Conservation (phyloP, 1,140 invertebrate species). For the Diachasmimorpha longicaudata region DNA sequence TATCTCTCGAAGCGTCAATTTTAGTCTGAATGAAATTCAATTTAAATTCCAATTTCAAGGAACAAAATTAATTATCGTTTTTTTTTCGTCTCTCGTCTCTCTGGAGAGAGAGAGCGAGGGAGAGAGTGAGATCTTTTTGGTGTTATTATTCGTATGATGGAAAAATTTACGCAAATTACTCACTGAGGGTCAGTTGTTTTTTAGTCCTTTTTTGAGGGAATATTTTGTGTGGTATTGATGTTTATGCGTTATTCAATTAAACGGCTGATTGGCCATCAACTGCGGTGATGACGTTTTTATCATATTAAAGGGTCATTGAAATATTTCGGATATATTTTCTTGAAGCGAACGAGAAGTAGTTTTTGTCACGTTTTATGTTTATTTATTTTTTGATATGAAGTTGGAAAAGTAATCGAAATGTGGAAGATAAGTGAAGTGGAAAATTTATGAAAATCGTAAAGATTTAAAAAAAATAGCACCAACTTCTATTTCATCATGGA, state of each 20-base stretch:
- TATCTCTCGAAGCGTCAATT: slow-evolving; percentile 27
- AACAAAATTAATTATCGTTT: slow-evolving; percentile 15
- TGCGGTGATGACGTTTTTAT: too few species aligned
- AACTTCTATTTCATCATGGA: too few species aligned
- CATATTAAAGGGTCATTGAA: not conserved
- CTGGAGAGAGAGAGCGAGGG: too few species aligned
- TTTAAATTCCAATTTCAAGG: slow-evolving; percentile 26
- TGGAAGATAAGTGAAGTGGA: too few species aligned
- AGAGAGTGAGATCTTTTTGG: too few species aligned
- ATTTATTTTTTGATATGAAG: too few species aligned
- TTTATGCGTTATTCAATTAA: not conserved
- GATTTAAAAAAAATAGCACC: too few species aligned
- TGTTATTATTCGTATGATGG: not conserved
- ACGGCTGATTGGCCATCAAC: not conserved
- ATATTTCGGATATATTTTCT: too few species aligned
- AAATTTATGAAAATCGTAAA: too few species aligned
- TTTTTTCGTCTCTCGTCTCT: slow-evolving; percentile 4
- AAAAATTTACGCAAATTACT: not conserved
- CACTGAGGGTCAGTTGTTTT: not conserved
- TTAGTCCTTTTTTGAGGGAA: not conserved
- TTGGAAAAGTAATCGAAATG: too few species aligned
- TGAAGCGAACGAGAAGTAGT: too few species aligned
- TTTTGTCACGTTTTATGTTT: too few species aligned
- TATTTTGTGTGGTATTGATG: not conserved
- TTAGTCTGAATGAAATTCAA: slow-evolving; percentile 19